phyloP scores from a whole-genome alignment of 2,888 invertebrate species.

The Synanthedon vespiformis region DNA sequence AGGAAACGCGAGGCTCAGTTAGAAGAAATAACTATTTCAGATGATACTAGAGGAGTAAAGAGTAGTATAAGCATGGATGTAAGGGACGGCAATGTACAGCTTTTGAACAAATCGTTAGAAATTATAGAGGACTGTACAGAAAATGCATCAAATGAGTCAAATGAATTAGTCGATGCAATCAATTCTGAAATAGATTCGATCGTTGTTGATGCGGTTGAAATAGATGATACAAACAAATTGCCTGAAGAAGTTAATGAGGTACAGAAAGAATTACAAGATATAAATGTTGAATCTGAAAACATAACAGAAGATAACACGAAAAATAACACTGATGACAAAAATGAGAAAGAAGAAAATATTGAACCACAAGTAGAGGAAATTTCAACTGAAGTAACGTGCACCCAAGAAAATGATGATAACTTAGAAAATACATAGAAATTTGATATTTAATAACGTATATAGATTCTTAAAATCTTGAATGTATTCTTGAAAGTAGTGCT shows the following conservation, averaged over 20 bases:
- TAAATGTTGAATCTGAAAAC: too few species aligned
- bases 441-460: too few species aligned
- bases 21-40: slow-evolving; percentile 32
- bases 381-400: too few species aligned
- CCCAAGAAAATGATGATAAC: too few species aligned
- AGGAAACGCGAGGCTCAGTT: slow-evolving; percentile 40
- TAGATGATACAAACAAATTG: neutral
- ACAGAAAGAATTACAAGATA: too few species aligned
- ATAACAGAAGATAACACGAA: too few species aligned
- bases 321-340: slow-evolving; percentile 9
- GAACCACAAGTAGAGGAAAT: neutral
- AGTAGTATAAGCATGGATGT: slow-evolving; percentile 62
- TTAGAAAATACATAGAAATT: too few species aligned
- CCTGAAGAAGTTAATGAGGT: neutral
- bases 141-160: slow-evolving; percentile 3
- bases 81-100: slow-evolving; percentile 40
- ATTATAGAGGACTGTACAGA: slow-evolving; percentile 19
- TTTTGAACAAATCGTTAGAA: slow-evolving; percentile 46
- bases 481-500: too few species aligned
- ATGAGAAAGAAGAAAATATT: slow-evolving; percentile 10
- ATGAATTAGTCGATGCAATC: neutral
- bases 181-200: neutral
- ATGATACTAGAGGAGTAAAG: slow-evolving; percentile 41
- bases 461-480: too few species aligned
- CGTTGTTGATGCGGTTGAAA: too few species aligned